A percentile compares a stretch with the other conserved stretches of the same genome.
phyloP scores from a whole-genome alignment of 1,140 invertebrate species.

The Tribolium castaneum region DNA sequence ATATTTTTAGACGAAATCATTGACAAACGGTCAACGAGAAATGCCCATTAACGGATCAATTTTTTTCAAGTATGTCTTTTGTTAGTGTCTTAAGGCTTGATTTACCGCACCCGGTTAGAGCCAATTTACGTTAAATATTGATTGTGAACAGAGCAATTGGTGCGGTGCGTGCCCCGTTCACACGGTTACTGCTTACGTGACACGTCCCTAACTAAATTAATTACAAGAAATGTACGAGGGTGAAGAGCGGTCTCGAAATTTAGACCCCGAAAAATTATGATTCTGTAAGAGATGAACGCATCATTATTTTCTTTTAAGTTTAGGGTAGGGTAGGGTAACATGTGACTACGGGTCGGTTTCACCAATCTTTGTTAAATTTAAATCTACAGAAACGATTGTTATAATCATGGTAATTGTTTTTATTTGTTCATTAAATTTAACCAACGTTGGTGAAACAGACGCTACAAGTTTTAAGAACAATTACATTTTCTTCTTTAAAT shows the following conservation, averaged over 20 bases:
- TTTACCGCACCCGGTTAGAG: conserved; percentile 44
- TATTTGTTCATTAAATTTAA: too few species aligned
- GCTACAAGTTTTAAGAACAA: too few species aligned
- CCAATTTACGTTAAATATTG: conserved; percentile 51
- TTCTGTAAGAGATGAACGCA: background rate
- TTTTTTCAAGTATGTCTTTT: conserved; percentile 12
- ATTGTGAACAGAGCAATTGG: conserved; percentile 47
- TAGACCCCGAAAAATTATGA: conserved; percentile 1
- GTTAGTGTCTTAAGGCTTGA: conserved; percentile 48
- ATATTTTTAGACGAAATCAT: too few species aligned
- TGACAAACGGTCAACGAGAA: too few species aligned
- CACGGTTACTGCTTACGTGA: conserved; percentile 47
- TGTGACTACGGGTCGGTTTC: background rate
- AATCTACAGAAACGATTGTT: too few species aligned
- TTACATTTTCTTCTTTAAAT: too few species aligned
- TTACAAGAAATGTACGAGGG: conserved; percentile 40
- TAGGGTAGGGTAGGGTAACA: too few species aligned
- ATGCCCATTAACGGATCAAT: conserved; percentile 6
- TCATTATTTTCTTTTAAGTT: too few species aligned
- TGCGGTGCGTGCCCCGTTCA: conserved; percentile 43
- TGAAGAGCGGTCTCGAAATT: conserved; percentile 8
- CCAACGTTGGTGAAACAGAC: too few species aligned
- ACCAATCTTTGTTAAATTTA: too few species aligned
- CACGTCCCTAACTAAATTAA: conserved; percentile 48
- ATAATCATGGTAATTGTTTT: too few species aligned